Evolutionary conservation across 2,797 vertebrate genomes (phyloP), one percentile per base, ranked within the genome.

Genomic region (Enteromius anoplus): DNA sequence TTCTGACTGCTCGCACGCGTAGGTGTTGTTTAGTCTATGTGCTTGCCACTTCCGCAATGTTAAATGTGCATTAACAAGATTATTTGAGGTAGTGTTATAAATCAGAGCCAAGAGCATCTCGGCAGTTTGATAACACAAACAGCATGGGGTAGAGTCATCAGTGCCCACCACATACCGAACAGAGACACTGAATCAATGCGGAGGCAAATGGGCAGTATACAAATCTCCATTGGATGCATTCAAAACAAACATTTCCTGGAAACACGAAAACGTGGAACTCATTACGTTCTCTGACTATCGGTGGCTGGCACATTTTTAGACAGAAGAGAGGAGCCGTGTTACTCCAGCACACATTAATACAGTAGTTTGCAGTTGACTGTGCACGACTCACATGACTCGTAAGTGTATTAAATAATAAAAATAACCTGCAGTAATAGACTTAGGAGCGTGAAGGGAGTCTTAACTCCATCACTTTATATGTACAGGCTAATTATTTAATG

Each of bases 51-150:
- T 85, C 84, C 90, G 89, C 91, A 85, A 92, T 92, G 87, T 90
- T 92, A 94, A 94, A 94, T 92, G 91, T 91, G 92, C 92, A 95
- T 95, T 95, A 95, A 94, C 92, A 88, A 82, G 92, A 93, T 95
- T 95, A 95, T 95, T 94, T 93, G 93, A 93, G 93, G 92, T 93
- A 88, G 91, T 92, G 93, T 93, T 93, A 93, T 92, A 93, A 94
- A 94, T 94, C 90, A 94, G 92, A 92, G 84, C 93, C 92, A 90
- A 88, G 87, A 89, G 86, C 86, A 89, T 88, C 90, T 91, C 89
- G 89, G 90, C 85, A 82, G 86, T 88, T 87, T 84, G 84, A 86
- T 85, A 86, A 89, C 88, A 88, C 87, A 90, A 86, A 88, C 90
- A 90, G 89, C 91, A 85, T 66, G 88, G 90, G 90, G 85, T 85